Conservation (phyloP, 1,140 invertebrate species). For the Venustaconcha ellipsiformis region DNA sequence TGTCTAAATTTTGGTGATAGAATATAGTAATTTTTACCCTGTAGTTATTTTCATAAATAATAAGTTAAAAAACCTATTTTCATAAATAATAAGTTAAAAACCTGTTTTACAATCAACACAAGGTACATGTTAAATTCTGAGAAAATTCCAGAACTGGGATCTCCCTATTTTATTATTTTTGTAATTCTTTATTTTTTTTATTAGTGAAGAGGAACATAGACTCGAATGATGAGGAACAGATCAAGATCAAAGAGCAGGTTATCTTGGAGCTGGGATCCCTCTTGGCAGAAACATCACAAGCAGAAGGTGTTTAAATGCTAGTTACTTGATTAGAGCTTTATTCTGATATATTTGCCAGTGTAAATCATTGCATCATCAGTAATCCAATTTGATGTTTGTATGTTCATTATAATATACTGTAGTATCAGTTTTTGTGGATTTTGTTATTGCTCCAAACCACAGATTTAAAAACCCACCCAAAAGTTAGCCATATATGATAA, state of each 20-base stretch:
- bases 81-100: not conserved
- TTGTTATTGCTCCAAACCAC: too few species aligned
- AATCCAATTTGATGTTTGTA: not conserved
- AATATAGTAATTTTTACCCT: too few species aligned
- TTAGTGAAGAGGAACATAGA: slow-evolving; percentile 66
- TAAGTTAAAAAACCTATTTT: too few species aligned
- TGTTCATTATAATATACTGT: not conserved
- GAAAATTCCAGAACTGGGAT: not conserved
- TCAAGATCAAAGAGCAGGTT: slow-evolving; percentile 89
- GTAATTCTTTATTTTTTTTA: slow-evolving; percentile 31
- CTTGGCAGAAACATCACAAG: slow-evolving; percentile 92
- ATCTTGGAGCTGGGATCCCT: slow-evolving; percentile 90
- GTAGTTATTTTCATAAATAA: too few species aligned
- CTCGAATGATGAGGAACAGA: slow-evolving; percentile 87
- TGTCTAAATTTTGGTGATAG: too few species aligned
- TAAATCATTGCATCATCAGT: not conserved
- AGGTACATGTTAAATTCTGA: not conserved
- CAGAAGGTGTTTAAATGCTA: slow-evolving; percentile 73
- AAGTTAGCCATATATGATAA: too few species aligned
- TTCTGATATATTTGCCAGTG: not conserved
- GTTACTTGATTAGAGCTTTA: not conserved
- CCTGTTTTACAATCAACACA: not conserved
- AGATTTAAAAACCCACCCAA: too few species aligned
- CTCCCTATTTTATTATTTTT: not conserved
- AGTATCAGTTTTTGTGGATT: not conserved